Evolutionary conservation across 2,797 vertebrate genomes (phyloP).

Genomic region (Ctenopoma multispine): DNA sequence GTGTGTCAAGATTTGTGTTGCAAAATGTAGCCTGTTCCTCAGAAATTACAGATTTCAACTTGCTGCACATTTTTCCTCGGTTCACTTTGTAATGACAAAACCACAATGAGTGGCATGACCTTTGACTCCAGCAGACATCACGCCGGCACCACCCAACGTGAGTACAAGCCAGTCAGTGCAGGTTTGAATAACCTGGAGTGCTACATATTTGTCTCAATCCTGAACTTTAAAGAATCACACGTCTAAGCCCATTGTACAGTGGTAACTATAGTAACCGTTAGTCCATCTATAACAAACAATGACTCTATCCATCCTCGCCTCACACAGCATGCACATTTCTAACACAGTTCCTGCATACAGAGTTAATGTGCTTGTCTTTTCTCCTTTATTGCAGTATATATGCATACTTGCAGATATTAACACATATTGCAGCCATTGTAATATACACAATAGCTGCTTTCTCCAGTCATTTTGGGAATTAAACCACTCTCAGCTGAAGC

Average conservation of each 20-base stretch:
- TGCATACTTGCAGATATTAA: too few species aligned
- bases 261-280: neutral
- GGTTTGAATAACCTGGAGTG: neutral
- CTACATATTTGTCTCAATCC: neutral
- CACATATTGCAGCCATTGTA: too few species aligned
- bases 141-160: neutral
- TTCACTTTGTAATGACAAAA: neutral
- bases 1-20: neutral
- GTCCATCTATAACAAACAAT: slow-evolving; percentile 15
- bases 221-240: neutral
- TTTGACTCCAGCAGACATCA: neutral
- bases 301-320: slow-evolving; percentile 23
- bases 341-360: neutral
- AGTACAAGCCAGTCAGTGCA: neutral
- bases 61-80: neutral
- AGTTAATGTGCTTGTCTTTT: neutral
- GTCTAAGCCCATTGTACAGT: neutral
- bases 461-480: slow-evolving; percentile 7
- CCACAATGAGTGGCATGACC: neutral
- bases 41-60: neutral
- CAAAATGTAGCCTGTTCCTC: neutral
- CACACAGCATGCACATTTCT: slow-evolving; percentile 23
- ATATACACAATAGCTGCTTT: too few species aligned
- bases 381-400: neutral
- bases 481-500: neutral